Percentiles rank a stretch among this genome's conserved stretches.
Conservation (phyloP, 2,113 vertebrate genomes). For the Bujurquina vittata region DNA sequence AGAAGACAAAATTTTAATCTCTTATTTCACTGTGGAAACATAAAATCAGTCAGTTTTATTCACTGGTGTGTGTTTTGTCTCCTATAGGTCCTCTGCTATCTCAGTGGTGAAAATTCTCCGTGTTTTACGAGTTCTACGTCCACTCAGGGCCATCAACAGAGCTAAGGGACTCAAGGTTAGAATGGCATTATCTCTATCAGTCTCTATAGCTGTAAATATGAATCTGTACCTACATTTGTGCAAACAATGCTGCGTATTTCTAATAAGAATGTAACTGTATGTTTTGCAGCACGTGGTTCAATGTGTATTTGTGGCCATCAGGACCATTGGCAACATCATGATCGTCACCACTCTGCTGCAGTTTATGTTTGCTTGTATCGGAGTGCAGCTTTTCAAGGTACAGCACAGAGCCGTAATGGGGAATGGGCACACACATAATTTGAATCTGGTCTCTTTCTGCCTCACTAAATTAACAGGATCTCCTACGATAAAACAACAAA, state of each 20-base stretch:
- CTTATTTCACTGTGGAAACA: neutral
- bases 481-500: neutral
- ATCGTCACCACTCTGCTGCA: conserved; percentile 98
- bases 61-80: neutral
- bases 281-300: conserved; percentile 93
- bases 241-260: neutral
- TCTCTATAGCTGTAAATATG: neutral
- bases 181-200: neutral
- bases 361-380: conserved; percentile 99
- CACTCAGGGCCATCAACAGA: conserved; percentile 97
- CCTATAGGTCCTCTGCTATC: conserved; percentile 91
- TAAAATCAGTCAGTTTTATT: neutral
- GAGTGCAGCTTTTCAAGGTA: conserved; percentile 98
- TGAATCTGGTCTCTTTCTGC: neutral
- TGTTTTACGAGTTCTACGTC: conserved; percentile 93
- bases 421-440: neutral
- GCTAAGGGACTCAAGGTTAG: conserved; percentile 98
- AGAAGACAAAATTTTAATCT: neutral
- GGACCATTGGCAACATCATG: conserved; percentile 99
- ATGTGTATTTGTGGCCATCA: conserved; percentile 97
- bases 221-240: neutral
- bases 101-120: conserved; percentile 98
- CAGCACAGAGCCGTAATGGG: neutral
- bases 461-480: neutral
- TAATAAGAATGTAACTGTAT: neutral